phyloP scores from a whole-genome alignment of 2,888 invertebrate genomes.

The Mythimna ferrago region DNA sequence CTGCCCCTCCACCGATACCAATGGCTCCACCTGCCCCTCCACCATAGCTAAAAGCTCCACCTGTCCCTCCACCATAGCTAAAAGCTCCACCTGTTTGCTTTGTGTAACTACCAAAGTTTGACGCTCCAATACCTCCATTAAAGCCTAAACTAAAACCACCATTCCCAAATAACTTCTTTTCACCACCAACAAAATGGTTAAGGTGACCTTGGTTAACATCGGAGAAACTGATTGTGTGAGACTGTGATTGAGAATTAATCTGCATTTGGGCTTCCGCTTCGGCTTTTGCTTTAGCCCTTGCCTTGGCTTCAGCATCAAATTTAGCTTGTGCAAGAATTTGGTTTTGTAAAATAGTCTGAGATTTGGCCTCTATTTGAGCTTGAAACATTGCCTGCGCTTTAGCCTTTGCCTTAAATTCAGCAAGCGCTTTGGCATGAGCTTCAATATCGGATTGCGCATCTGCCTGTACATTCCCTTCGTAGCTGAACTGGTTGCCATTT shows the following conservation, averaged over 20 bases:
- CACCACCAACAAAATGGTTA: conserved; percentile 2
- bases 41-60: not conserved
- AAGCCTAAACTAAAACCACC: not conserved
- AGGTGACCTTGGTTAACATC: not conserved
- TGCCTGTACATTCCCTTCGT: not conserved
- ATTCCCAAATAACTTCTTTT: not conserved
- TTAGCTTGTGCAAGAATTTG: conserved; percentile 1
- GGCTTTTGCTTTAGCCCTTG: not conserved
- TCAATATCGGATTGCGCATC: conserved; percentile 2
- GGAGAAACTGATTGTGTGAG: not conserved
- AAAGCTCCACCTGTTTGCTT: not conserved
- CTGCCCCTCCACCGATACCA: not conserved
- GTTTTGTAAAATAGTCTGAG: not conserved
- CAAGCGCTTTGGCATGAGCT: conserved; percentile 17
- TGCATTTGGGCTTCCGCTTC: not conserved
- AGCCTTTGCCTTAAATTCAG: not conserved
- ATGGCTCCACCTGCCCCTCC: not conserved
- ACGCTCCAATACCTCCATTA: not conserved
- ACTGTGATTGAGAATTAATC: not conserved
- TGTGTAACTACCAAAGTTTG: not conserved
- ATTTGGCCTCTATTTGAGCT: conserved; percentile 9
- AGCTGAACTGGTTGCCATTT: conserved; percentile 16
- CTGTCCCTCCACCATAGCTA: not conserved
- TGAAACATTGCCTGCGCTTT: not conserved
- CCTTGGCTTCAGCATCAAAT: not conserved